Evolutionary conservation across 2,113 vertebrate genomes (phyloP).

Genomic region (Thunnus thynnus): DNA sequence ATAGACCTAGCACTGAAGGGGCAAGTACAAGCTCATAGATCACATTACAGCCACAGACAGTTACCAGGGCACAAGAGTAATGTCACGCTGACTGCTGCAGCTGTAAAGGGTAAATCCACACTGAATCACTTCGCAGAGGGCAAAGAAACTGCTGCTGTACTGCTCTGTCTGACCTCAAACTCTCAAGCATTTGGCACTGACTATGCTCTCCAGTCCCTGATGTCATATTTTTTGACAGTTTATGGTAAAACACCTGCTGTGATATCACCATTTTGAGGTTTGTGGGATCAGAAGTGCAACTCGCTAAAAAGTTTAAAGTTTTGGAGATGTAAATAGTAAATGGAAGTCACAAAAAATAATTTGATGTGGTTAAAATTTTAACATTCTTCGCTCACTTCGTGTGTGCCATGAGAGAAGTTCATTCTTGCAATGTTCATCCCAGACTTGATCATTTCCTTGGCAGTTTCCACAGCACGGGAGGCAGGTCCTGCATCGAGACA

Average conservation of each 20-base stretch:
- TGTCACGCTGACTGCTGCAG: slow-evolving; percentile 53
- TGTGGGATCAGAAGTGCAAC: neutral
- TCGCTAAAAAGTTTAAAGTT: neutral
- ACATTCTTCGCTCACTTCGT: slow-evolving; percentile 88
- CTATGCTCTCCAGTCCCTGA: neutral
- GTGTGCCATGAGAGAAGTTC: slow-evolving; percentile 98
- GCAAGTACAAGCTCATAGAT: slow-evolving; percentile 58
- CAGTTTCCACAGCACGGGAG: slow-evolving; percentile 90
- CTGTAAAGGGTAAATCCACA: slow-evolving; percentile 55
- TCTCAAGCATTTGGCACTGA: neutral
- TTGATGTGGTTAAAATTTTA: neutral
- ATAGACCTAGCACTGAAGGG: slow-evolving; percentile 30
- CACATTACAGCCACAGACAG: slow-evolving; percentile 73
- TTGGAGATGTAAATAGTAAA: neutral
- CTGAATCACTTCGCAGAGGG: slow-evolving; percentile 23
- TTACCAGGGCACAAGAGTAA: slow-evolving; percentile 57
- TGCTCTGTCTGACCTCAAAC: slow-evolving; percentile 13
- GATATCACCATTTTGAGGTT: neutral
- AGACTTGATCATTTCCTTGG: slow-evolving; percentile 97
- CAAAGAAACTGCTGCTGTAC: slow-evolving; percentile 2
- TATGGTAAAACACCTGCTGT: neutral
- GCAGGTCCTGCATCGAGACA: slow-evolving; percentile 88
- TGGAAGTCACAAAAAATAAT: neutral
- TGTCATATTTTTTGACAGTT: neutral
- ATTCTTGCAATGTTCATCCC: slow-evolving; percentile 98